phyloP scores from a whole-genome alignment of 1,140 invertebrate genomes.

The Hylaeus anthracinus region DNA sequence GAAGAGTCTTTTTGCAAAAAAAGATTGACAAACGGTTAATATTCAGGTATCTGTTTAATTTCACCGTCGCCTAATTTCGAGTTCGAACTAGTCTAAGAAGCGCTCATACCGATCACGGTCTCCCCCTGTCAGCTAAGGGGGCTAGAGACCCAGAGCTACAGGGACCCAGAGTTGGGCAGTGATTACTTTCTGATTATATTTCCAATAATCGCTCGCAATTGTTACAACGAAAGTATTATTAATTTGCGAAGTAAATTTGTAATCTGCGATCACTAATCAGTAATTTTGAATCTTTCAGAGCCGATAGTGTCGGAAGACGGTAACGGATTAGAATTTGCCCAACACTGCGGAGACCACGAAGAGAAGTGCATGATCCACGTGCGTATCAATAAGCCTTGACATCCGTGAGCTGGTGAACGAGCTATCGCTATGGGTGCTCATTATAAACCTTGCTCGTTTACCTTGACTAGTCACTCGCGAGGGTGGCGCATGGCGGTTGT shows the following conservation, averaged over 20 bases:
- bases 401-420: slow-evolving; percentile 43
- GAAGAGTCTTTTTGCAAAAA: no score
- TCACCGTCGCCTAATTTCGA: no score
- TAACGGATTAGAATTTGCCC: no score
- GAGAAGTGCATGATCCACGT: slow-evolving; percentile 22
- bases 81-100: background rate
- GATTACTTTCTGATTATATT: no score
- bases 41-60: background rate
- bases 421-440: slow-evolving; percentile 59
- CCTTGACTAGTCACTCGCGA: slow-evolving; percentile 78
- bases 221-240: no score
- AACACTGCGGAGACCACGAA: background rate
- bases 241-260: no score
- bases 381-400: slow-evolving; percentile 27
- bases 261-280: no score
- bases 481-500: slow-evolving; percentile 74
- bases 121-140: background rate
- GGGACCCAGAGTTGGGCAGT: no score
- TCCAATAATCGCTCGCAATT: no score
- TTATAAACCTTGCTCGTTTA: slow-evolving; percentile 71
- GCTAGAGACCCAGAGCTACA: no score
- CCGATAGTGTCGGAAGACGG: no score
- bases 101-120: background rate
- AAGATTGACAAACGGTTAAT: background rate
- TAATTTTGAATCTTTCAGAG: no score